These are phyloP conservation scores for Pentalonia nigronervosa DNA, from an alignment of 1,140 invertebrate species.

Conservation along the genomic window DNA sequence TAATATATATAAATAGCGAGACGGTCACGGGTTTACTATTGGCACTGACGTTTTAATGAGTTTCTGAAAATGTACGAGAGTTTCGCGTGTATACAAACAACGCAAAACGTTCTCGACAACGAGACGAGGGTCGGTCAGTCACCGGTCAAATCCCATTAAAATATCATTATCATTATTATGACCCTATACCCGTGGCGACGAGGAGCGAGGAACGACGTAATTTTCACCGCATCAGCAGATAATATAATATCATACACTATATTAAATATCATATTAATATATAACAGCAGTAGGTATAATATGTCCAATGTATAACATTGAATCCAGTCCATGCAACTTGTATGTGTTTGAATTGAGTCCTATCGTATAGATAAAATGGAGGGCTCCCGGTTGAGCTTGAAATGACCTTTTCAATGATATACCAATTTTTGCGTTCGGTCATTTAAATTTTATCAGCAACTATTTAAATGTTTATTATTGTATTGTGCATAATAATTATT, in stretches of 20 bases:
- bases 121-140: background rate
- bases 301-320: background rate
- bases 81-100: background rate
- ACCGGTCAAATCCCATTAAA: conserved; percentile 14
- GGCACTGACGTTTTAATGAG: background rate
- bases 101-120: background rate
- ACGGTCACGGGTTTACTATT: background rate
- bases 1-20: background rate
- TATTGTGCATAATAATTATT: no score
- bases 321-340: no score
- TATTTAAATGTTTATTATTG: no score
- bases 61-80: background rate
- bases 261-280: background rate
- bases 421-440: no score
- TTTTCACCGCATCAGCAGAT: background rate
- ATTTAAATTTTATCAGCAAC: no score
- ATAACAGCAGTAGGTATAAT: background rate
- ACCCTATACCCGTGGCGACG: background rate
- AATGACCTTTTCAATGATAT: no score
- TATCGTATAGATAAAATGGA: no score
- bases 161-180: conserved; percentile 14
- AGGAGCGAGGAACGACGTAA: background rate
- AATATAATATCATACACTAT: background rate
- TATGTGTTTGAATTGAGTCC: no score
- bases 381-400: no score